Percentiles rank a stretch among this genome's conserved stretches.
These are phyloP conservation scores for Plecturocebus donacophilus DNA, from an alignment of 2,113 vertebrate genomes.

Conservation along the genomic window DNA sequence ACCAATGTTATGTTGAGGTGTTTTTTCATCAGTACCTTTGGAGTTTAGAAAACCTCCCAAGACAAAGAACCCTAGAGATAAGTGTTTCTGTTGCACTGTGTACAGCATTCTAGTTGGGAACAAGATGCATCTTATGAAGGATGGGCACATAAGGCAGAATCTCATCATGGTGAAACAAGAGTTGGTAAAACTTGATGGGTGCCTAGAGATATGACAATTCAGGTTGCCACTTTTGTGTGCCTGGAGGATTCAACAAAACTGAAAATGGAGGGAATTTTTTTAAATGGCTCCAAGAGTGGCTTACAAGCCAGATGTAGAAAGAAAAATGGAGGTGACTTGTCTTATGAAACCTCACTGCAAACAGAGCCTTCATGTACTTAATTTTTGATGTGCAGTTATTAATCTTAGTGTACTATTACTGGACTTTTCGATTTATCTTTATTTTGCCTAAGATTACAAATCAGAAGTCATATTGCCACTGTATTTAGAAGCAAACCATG, in stretches of 20 bases:
- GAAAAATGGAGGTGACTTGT: conserved; percentile 83
- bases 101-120: neutral
- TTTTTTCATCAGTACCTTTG: conserved; percentile 14
- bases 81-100: neutral
- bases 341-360: conserved; percentile 80
- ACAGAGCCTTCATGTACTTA: conserved; percentile 79
- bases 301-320: conserved; percentile 83
- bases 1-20: neutral
- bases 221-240: conserved; percentile 80
- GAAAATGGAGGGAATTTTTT: conserved; percentile 85
- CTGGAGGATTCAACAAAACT: conserved; percentile 84
- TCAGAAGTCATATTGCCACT: neutral
- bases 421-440: neutral
- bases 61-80: neutral
- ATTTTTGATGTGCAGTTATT: conserved; percentile 66
- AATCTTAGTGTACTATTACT: neutral
- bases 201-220: conserved; percentile 78
- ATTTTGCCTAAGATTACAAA: neutral
- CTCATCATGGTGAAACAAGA: neutral
- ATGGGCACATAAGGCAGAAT: neutral
- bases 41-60: neutral
- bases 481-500: conserved; percentile 10
- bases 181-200: neutral
- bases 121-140: neutral
- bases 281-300: conserved; percentile 82